Evolutionary conservation across 2,113 vertebrate genomes (phyloP).

Genomic region (Drymodes brunneopygia): DNA sequence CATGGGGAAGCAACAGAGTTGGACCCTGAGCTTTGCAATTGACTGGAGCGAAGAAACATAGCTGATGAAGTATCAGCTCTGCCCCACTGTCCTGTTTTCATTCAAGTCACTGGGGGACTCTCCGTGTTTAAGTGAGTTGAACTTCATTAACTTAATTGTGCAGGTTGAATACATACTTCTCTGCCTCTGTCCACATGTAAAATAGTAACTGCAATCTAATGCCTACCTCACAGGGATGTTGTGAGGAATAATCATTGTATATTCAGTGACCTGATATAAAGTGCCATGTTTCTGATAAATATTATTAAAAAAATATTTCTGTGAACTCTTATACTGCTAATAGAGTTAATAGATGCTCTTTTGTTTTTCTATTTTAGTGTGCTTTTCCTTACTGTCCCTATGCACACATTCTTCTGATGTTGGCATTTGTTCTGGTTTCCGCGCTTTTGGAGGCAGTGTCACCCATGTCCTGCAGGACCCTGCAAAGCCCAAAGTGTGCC

Average conservation of each 20-base stretch:
- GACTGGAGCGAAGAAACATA: neutral
- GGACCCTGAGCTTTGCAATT: neutral
- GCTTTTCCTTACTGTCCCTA: neutral
- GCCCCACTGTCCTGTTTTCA: neutral
- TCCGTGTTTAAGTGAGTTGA: neutral
- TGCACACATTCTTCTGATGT: neutral
- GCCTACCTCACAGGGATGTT: conserved; percentile 34
- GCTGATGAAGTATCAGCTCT: neutral
- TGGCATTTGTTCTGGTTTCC: neutral
- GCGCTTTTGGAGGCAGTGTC: neutral
- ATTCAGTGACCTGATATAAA: conserved; percentile 12
- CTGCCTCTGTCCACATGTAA: neutral
- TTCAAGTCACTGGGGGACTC: neutral
- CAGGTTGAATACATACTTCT: neutral
- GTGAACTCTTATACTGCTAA: neutral
- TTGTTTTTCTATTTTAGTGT: neutral
- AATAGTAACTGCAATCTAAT: neutral
- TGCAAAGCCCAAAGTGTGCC: neutral
- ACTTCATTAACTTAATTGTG: neutral
- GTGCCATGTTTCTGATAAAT: conserved; percentile 22
- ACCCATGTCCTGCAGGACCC: neutral
- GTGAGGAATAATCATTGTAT: conserved; percentile 38
- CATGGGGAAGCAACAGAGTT: neutral
- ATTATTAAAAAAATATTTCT: conserved; percentile 20
- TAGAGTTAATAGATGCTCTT: neutral